Base-by-base conservation (phyloP, 2,113 vertebrate species). In the Scomber colias region DNA sequence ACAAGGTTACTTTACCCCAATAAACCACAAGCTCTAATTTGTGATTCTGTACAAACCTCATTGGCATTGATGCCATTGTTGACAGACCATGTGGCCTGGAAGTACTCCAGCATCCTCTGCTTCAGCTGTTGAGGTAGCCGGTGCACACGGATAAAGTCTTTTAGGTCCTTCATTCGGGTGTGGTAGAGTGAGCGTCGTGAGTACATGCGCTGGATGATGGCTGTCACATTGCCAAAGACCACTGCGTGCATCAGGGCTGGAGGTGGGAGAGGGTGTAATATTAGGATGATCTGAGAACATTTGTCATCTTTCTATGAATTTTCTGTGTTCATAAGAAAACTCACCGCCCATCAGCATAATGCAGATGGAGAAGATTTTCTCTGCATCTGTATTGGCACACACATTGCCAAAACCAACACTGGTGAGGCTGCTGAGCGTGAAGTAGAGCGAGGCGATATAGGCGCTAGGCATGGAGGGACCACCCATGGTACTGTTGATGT, bases 181-280 rank as follows among this genome's bases (percentile, higher is more conserved):
- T 99, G 98, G 92, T 99, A 99, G 84, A 99, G 96, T 0, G 98
- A 99, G 44, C 97, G 97, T 1, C 98, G 96, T 0, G 97, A 97
- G 87, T 99, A 99, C 98, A 99, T 98, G 88, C 98, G 97, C 95
- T 99, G 98, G 93, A 99, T 99, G 91, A 99, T 98, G 92, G 98
- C 98, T 0, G 98, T 99, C 77, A 99, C 98, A 0, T 99, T 99
- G 30, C 98, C 98, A 0, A 99, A 99, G 75, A 99, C 98, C 45
- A 99, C 97, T 0, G 98, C 98, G 2, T 99, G 98, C 98, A 99
- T 99, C 92, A 99, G 90, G 0, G 98, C 98, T 99, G 92, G 10
- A 75, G 16, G 83, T 27, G 48, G 40, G 2, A 62, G 40, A 64
- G 8, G 0, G 30, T 63, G 24, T 6, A 19, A 66, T 7, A 11